Evolutionary conservation across 1,140 invertebrate species (phyloP), one percentile per base, ranked within the genome.

Genomic region (Brachystomella parvula): DNA sequence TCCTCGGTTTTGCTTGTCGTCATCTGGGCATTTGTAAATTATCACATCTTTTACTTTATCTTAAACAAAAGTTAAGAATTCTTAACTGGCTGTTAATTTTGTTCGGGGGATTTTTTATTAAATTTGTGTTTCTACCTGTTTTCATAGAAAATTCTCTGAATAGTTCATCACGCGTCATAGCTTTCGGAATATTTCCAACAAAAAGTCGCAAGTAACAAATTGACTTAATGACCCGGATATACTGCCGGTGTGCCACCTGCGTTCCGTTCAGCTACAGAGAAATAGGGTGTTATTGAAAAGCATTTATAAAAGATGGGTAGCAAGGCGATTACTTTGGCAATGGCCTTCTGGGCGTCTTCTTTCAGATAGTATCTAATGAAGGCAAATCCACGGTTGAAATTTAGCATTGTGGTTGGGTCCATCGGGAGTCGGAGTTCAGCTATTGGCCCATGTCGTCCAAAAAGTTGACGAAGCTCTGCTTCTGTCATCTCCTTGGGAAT

Each of bases 181-280:
- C 95, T 88, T 97, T 97, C 85, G 95, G 95, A 86, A 98, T 97
- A 91, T 96, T 97, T 83, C 94, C 94, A 85, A 97, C 91, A 91
- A 97, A 98, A 85, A 98, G 91, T 83, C 94, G 91, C 83, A 94
- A 90, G 89, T 97, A 97, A 86, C 96, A 95, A 89, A 95, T 93
- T 83, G 94, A 97, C 86, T 96, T 89, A 83, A 94, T 96, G 83
- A 96, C 93, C 87, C 94, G 94, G 88, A 98, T 91, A 85, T 91
- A 91, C 91, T 96, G 96, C 84, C 94, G 93, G 86, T 94, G 93
- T 86, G 89, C 87, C 89, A 98, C 94, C 89, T 97, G 94, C 88
- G 92, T 93, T 89, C 94, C 91, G 90, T 96, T 94, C 85, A 96
- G 90, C 94, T 98, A 91, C 85, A 92, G 29, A 63, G 24, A 57